These are phyloP conservation scores for Prunella strophiata DNA, from an alignment of 2,797 vertebrate genomes.

Conservation along the genomic window DNA sequence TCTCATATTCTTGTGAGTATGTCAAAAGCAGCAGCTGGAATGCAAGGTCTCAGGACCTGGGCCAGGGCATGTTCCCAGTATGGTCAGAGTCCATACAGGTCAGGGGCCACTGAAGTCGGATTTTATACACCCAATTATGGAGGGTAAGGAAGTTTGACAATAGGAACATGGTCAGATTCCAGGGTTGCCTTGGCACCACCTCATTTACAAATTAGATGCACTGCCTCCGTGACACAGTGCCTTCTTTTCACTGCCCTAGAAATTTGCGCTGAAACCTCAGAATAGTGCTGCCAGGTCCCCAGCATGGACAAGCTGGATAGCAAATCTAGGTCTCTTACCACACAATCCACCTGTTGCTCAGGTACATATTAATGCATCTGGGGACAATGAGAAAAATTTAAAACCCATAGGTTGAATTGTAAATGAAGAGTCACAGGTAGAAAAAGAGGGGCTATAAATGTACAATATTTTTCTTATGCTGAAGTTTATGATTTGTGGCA, in stretches of 20 bases:
- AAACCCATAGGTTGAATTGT: neutral
- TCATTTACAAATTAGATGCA: neutral
- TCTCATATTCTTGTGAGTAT: neutral
- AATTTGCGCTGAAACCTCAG: neutral
- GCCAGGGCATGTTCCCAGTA: neutral
- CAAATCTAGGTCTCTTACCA: neutral
- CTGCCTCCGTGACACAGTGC: neutral
- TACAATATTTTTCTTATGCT: neutral
- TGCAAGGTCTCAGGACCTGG: neutral
- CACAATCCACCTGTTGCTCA: neutral
- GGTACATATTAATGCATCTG: neutral
- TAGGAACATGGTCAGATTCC: neutral
- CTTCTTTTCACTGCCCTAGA: neutral
- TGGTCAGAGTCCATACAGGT: neutral
- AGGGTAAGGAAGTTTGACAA: neutral
- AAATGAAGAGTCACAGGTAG: neutral
- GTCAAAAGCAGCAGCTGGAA: neutral
- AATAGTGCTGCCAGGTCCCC: neutral
- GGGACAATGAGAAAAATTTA: neutral
- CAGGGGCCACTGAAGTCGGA: neutral
- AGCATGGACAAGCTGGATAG: neutral
- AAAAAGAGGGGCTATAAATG: neutral
- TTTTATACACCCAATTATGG: neutral
- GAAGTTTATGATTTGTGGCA: neutral
- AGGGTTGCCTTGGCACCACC: neutral